Evolutionary conservation across 2,113 vertebrate species (phyloP).

Genomic region (Hydrochoerus hydrochaeris): DNA sequence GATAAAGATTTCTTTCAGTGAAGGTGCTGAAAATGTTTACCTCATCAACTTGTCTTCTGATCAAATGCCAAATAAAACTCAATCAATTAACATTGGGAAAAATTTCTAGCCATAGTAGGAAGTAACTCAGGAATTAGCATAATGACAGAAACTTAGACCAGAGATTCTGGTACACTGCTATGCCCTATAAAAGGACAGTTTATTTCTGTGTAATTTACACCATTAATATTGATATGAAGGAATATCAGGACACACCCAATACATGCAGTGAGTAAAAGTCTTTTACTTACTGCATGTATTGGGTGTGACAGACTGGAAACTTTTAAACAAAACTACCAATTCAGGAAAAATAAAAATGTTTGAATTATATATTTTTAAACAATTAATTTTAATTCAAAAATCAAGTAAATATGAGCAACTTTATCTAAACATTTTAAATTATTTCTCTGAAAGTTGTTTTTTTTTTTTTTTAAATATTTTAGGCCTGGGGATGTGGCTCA

Average conservation of each 20-base stretch:
- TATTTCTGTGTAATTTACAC: neutral
- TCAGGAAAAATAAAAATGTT: constrained; percentile 7
- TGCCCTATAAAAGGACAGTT: neutral
- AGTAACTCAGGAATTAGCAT: constrained; percentile 18
- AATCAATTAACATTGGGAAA: neutral
- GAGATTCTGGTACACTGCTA: neutral
- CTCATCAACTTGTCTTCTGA: constrained; percentile 11
- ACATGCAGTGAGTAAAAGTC: too few species aligned
- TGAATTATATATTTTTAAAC: neutral
- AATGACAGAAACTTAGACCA: neutral
- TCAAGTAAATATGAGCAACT: neutral
- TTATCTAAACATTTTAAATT: neutral
- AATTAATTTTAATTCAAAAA: constrained; percentile 9
- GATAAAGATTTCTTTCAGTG: constrained; percentile 17
- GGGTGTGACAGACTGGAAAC: neutral
- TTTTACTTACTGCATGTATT: neutral
- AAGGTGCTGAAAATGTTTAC: constrained; percentile 32
- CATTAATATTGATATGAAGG: neutral
- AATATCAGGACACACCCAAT: neutral
- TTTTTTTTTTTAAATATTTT: neutral
- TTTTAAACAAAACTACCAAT: neutral
- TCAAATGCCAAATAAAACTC: constrained; percentile 38
- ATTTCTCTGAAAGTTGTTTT: constrained; percentile 22
- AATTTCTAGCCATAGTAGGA: constrained; percentile 41
- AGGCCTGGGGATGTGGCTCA: neutral